Evolutionary conservation across 2,888 invertebrate genomes (phyloP).

Genomic region (Candidula unifasciata): DNA sequence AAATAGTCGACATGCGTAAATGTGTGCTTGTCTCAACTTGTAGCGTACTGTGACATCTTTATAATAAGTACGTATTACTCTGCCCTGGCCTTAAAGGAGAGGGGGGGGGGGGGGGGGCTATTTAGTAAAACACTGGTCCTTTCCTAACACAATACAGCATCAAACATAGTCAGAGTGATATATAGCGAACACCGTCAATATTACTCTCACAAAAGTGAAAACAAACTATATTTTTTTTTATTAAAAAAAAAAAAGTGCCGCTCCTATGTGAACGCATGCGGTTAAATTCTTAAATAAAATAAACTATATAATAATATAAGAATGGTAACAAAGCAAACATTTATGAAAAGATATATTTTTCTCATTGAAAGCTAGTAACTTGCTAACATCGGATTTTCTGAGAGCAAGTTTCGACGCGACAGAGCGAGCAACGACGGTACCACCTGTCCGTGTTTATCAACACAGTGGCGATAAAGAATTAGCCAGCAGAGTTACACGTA

Average conservation of each 20-base stretch:
- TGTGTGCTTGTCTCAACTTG: background rate
- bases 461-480: background rate
- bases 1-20: too few species aligned
- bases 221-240: too few species aligned
- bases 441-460: background rate
- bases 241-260: background rate
- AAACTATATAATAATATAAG: background rate
- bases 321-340: background rate
- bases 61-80: too few species aligned
- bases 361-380: too few species aligned
- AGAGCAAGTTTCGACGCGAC: conserved; percentile 2
- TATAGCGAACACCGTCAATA: too few species aligned
- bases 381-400: background rate
- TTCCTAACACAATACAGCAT: background rate
- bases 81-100: too few species aligned
- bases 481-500: background rate
- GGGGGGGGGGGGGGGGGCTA: too few species aligned
- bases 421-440: background rate
- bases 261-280: background rate
- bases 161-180: background rate
- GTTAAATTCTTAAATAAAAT: background rate
- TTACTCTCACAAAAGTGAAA: too few species aligned
- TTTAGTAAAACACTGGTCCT: background rate
- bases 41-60: background rate
- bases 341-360: background rate